Evolutionary conservation across 2,113 vertebrate species (phyloP).

Genomic region (Esox niger): DNA sequence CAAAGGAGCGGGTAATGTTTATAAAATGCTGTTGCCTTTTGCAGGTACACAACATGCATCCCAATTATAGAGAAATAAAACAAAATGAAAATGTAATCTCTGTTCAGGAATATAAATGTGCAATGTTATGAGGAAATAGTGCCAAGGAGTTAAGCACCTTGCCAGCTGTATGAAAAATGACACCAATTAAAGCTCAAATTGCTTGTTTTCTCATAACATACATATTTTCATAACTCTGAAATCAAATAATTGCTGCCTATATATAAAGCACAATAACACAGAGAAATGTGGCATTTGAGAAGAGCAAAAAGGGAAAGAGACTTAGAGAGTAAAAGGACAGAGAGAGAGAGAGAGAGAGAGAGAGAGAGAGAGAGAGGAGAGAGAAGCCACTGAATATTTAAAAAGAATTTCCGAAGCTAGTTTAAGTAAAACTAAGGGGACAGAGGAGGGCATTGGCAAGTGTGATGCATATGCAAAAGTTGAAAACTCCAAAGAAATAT

Average conservation of each 20-base stretch:
- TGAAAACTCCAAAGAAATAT: slow-evolving; percentile 84
- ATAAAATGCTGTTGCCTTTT: slow-evolving; percentile 25
- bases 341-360: no score
- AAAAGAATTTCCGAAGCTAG: slow-evolving; percentile 70
- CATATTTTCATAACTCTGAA: slow-evolving; percentile 99
- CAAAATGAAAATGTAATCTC: slow-evolving; percentile 72
- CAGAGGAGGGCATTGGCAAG: slow-evolving; percentile 79
- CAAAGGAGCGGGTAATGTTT: slow-evolving; percentile 57
- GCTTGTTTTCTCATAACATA: slow-evolving; percentile 99
- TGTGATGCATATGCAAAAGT: slow-evolving; percentile 85
- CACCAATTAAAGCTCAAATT: slow-evolving; percentile 98
- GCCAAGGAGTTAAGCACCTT: slow-evolving; percentile 95
- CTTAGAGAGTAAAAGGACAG: slow-evolving; percentile 38
- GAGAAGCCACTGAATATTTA: slow-evolving; percentile 93
- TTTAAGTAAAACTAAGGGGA: slow-evolving; percentile 72
- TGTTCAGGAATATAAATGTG: slow-evolving; percentile 93
- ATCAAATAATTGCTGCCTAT: slow-evolving; percentile 99
- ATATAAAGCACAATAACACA: slow-evolving; percentile 97
- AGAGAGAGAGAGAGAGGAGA: slow-evolving; percentile 28
- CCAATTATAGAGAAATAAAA: slow-evolving; percentile 73
- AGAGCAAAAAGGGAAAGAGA: slow-evolving; percentile 58
- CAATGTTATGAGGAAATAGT: slow-evolving; percentile 90
- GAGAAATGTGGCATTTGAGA: slow-evolving; percentile 87
- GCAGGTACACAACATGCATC: slow-evolving; percentile 75
- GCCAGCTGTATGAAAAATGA: slow-evolving; percentile 94